Base-by-base conservation (phyloP, 2,888 invertebrate genomes). In the Acrobasis consociella region DNA sequence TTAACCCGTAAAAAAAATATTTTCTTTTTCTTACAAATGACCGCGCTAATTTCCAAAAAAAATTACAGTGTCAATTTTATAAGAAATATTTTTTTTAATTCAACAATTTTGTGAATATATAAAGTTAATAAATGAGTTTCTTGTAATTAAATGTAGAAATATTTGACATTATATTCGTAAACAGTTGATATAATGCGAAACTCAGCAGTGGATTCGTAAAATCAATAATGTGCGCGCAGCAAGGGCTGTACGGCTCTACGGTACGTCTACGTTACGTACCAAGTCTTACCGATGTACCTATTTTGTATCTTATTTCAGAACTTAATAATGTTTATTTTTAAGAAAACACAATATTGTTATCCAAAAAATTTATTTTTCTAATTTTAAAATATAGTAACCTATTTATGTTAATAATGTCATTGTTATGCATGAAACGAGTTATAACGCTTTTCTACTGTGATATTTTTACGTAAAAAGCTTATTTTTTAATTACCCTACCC, bases 161-260 rank as follows among this genome's bases (percentile, higher is more conserved):
- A 13, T 17, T 22, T 39, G 39, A 63, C 67, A 70, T 68, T 75
- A 73, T 75, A 76, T 76, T 81, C 77, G 80, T 83, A 77, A 82
- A 82, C 80, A 83, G 13, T 42, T 3, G 13, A 49, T 37, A 37
- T 53, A 38, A 78, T 76, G 77, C 62, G 39, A 64, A 69, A 72
- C 70, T 69, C 75, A 69, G 73, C 75, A 76, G 75, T 75, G 77
- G 74, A 72, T 80, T 77, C 73, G 75, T 76, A 87, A 89, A 89
- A 89, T 89, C 89, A 80, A 89, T 89, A 89, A 77, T 82, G 83
- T 81, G 80, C 85, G 89, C 89, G 89, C 89, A 88, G 68, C 78
- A 73, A 52, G 62, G 42, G 39, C 62, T 70, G 70, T 72, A 71
- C 72, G 13, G 46, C 46, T 7, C n/a, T 46, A 46, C 46, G 46